Base-by-base conservation (phyloP, 2,113 vertebrate species). In the Microtus pennsylvanicus region DNA sequence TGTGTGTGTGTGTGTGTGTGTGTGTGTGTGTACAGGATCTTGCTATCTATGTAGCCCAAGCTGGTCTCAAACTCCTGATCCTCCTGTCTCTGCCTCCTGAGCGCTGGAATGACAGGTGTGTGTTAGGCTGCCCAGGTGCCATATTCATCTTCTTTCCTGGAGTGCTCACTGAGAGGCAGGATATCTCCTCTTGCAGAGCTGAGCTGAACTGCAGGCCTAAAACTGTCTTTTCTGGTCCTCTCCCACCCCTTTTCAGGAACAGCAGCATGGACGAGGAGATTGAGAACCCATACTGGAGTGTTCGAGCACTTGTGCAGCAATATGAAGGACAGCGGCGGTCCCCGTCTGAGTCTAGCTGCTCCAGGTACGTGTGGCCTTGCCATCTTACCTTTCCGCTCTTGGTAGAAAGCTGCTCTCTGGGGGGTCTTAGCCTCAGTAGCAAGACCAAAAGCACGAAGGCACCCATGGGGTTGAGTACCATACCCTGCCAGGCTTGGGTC, bases 261-360 rank as follows among this genome's bases (percentile, higher is more conserved):
- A 98, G 98, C 98, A 98, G 98, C 82, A 67, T 98, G 96, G 99
- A 99, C 0, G 99, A 98, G 91, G 99, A 99, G 65, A 99, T 99
- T 4, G 99, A 98, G 94, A 99, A 98, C 21, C 98, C 99, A 0
- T 99, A 97, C 97, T 99, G 99, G 98, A 99, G 99, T 4, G 99
- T 99, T 80, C 99, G 99, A 14, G 99, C 99, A 0, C 98, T 99
- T 96, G 99, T 99, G 78, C 98, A 99, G 97, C 99, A 99, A 96
- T 99, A 99, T 3, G 99, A 99, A 97, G 99, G 98, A 26, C 99
- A 99, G 93, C 99, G 98, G 92, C 98, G 94, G 61, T 7, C 95
- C 11, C 97, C 98, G 0, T 78, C 96, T 0, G 99, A 98, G 63
- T 93, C 97, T 81, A 98, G 93, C 67, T 87, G 98, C 12, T 97